Base-by-base conservation (phyloP, 2,113 vertebrate genomes). In the Amia ocellicauda region DNA sequence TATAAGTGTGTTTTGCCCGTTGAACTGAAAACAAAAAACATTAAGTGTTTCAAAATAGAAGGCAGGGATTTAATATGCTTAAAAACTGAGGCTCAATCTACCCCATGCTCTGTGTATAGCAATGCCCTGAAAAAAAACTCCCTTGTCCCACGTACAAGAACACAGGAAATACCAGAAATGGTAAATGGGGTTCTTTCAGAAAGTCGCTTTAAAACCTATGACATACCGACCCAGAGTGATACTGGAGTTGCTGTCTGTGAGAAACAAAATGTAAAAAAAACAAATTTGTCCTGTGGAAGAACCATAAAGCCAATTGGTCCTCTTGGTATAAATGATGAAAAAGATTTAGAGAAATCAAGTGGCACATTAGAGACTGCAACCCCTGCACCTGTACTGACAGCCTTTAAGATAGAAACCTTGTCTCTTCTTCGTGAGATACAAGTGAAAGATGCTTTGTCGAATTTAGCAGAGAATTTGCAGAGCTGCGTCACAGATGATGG, bases 21-120 rank as follows among this genome's bases (percentile, higher is more conserved):
- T 14, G 63, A 66, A 24, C 55, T 66, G 28, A 49, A 66, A 58
- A 17, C 2, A 16, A 58, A 66, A 40, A 51, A 27, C 20, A 42
- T 58, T 23, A 7, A 22, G 10, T 66, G 63, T 28, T 66, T 66
- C 27, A 66, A 51, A 28, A 58, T 16, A 66, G 43, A 40, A 42
- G 19, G 43, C 22, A 14, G 43, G 47, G 20, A 51, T 23, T 19
- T 20, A 31, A 9, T 58, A 2, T n/a, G 16, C 23, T 23, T 65
- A 17, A 19, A 49, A 40, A 27, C 22, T n/a, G 27, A 23, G 19
- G 24, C 3, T 24, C 20, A 49, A 20, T 26, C 16, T 17, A 3
- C 28, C 20, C n/a, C 45, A 40, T 31, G 5, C 3, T 10, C 26
- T 13, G 2, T 40, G n/a, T n/a, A n/a, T n/a, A n/a, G n/a, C n/a